Conservation (phyloP, 2,888 invertebrate genomes). For the Cantharis flavilabris region DNA sequence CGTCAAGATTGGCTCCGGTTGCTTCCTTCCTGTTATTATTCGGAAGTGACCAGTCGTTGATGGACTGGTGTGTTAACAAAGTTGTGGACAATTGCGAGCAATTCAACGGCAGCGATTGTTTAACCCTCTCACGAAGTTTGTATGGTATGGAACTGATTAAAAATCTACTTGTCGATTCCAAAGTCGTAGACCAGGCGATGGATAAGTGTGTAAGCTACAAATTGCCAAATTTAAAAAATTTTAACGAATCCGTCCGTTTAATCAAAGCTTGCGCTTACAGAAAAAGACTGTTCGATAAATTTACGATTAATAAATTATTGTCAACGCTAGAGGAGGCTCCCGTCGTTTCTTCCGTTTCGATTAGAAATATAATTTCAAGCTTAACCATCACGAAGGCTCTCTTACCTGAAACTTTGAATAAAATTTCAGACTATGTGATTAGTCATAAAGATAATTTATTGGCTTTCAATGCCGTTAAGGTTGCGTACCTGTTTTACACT, state of each 20-base stretch:
- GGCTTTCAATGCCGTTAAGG: constrained; percentile 59
- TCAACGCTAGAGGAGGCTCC: constrained; percentile 46
- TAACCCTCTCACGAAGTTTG: constrained; percentile 56
- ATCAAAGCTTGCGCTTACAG: constrained; percentile 41
- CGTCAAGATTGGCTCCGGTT: constrained; percentile 52
- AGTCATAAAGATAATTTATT: constrained; percentile 53
- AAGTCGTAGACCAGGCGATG: constrained; percentile 38
- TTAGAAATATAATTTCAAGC: constrained; percentile 56
- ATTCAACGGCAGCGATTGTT: constrained; percentile 53
- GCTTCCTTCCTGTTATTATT: constrained; percentile 57
- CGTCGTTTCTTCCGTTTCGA: constrained; percentile 55
- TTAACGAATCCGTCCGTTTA: constrained; percentile 34
- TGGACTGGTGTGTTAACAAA: constrained; percentile 51
- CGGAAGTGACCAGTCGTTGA: constrained; percentile 47
- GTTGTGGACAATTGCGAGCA: constrained; percentile 53
- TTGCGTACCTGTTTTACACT: constrained; percentile 57
- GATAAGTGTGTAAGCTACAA: constrained; percentile 49
- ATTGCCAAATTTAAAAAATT: constrained; percentile 32
- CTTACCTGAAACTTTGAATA: constrained; percentile 57
- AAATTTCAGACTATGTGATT: constrained; percentile 56
- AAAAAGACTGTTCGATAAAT: constrained; percentile 48
- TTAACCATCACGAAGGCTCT: constrained; percentile 53
- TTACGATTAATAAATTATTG: constrained; percentile 50
- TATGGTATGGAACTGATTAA: constrained; percentile 44
- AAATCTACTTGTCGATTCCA: constrained; percentile 25